Evolutionary conservation across 2,797 vertebrate species (phyloP), one percentile per base, ranked within the genome.

Genomic region (Sebastes trivittatus): DNA sequence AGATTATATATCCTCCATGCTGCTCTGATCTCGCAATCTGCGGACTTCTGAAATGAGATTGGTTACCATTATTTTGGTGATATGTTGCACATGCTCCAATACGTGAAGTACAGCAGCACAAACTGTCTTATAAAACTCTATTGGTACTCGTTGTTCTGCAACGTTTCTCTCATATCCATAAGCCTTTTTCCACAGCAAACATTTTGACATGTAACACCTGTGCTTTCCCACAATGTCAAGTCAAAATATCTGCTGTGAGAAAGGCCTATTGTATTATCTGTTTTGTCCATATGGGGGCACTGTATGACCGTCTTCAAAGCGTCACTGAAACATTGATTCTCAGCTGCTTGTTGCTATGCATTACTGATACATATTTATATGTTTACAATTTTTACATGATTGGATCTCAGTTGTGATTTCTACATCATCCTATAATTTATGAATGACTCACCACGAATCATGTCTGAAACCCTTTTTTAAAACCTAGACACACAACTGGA

Each of bases 1-100:
- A 88, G 96, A 95, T 52, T 95, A 90, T 66, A 96, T 96, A 67
- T 96, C 96, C 72, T 94, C 95, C 2, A 91, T 94, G 23, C 75
- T 92, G 64, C 23, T 92, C 46, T 94, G 73, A 91, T 60, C 64
- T 46, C 32, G 4, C 22, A 25, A 25, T 7, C 11, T n/a, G 16
- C 7, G 20, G 7, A 75, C 46, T 46, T 46, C 4, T 25, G 2
- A 52, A 7, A 59, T 5, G 1, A 54, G 4, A 11, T 77, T 65
- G 76, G 20, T 77, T 62, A 34, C 14, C 4, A 38, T 68, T 16
- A 34, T 52, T 73, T 67, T 46, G 30, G 18, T 56, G 18, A 42
- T 5, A 49, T 46, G 55, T 75, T 82, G 52, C 29, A 78, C 36
- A 76, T 38, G 14, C 9, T 67, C 2, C 5, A 11, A 36, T 38